Base-by-base conservation (phyloP, 2,888 invertebrate species). In the Drosophila austrosaltans region DNA sequence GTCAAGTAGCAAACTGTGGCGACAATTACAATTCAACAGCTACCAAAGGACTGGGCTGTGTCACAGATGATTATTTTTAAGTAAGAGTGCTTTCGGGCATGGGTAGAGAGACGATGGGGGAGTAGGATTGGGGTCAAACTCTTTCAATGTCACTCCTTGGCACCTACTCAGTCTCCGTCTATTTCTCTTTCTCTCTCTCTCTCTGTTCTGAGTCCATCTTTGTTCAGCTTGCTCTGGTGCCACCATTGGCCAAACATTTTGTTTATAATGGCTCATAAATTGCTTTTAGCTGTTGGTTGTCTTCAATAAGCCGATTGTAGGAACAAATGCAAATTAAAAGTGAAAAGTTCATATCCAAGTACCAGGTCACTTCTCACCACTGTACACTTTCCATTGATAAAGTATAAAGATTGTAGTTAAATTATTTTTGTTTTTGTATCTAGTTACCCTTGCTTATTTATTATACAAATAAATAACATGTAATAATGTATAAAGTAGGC, bases 1-100 rank as follows among this genome's bases (percentile, higher is more conserved):
- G 40, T 53, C 53, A 40, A 74, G 63, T 58, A n/a, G 28, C 60
- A 28, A 32, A 22, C 42, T 25, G 72, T 56, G 65, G 61, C 63
- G 12, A 61, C 69, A 77, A 80, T 74, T 69, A 82, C 64, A 76
- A 57, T 48, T 44, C 53, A 53, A 62, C 62, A 60, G 59, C 57
- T 32, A 53, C 57, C 72, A 59, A 58, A 72, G 36, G 39, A 39
- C 57, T 39, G 22, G 48, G 3, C 32, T 40, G 53, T 25, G 54
- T 2, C 12, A 32, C 48, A 64, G 48, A 60, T 71, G 73, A 72
- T 65, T 71, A 65, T 72, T 71, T 71, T 72, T 48, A 66, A 79
- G 71, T 65, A 69, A 58, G 42, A 59, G 48, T 61, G 48, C 57
- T 54, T 30, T 48, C 6, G 44, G 7, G 3, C 6, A 6, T 32